A percentile compares a stretch with the other conserved stretches of the same genome.
These are phyloP conservation scores for Mus musculus DNA, from an alignment of 2,113 vertebrate genomes.

Conservation along the genomic window GRCm39 chr6:76352501-76353000, in stretches of 20 bases:
- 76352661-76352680: conserved; percentile 11
- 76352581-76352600: conserved; percentile 35
- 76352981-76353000: too few species aligned
- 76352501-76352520: conserved; percentile 78
- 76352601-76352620: conserved; percentile 25
- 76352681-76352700: conserved; percentile 36
- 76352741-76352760: not conserved
- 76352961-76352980: not conserved
- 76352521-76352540: conserved; percentile 73
- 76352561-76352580: conserved; percentile 76
- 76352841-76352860: not conserved
- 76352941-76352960: not conserved
- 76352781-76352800: not conserved
- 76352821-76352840: not conserved
- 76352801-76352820: conserved; percentile 37
- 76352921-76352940: not conserved
- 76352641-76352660: not conserved
- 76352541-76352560: conserved; percentile 65
- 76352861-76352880: not conserved
- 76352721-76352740: not conserved
- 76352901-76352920: not conserved
- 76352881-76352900: not conserved
- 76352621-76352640: conserved; percentile 52
- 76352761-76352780: conserved; percentile 25
- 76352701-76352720: conserved; percentile 53